These are phyloP conservation scores for Mimachlamys varia DNA, from an alignment of 2,888 invertebrate species.

Conservation along the genomic window DNA sequence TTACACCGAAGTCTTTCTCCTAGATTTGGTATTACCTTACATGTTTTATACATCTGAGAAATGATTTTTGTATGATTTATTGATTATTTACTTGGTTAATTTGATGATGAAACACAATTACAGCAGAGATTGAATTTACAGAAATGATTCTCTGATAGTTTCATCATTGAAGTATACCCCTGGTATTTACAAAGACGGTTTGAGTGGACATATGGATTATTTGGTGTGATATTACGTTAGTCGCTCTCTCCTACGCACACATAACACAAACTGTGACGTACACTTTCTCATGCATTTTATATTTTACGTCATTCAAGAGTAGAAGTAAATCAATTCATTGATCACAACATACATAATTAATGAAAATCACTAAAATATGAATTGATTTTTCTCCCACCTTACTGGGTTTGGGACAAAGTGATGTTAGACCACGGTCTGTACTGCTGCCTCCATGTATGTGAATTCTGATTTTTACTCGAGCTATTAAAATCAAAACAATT, in stretches of 20 bases:
- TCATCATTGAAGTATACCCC: background rate
- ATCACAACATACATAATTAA: background rate
- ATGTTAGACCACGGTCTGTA: background rate
- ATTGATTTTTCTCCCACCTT: background rate
- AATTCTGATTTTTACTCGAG: background rate
- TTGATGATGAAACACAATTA: background rate
- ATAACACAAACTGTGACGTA: background rate
- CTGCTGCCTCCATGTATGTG: background rate
- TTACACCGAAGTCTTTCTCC: background rate
- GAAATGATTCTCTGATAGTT: background rate
- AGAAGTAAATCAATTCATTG: background rate
- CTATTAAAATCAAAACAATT: background rate
- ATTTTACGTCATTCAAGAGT: background rate
- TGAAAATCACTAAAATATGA: background rate
- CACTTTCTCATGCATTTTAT: background rate
- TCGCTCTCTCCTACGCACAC: background rate
- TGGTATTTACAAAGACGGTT: background rate
- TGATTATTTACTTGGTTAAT: background rate
- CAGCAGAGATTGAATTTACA: background rate
- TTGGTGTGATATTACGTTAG: background rate
- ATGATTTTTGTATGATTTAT: background rate
- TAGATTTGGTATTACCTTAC: background rate
- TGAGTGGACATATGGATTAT: slow-evolving; percentile 21
- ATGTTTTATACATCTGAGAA: background rate
- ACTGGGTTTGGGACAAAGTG: background rate